phyloP scores from a whole-genome alignment of 2,888 invertebrate genomes.

The Nephrotoma guestfalica region DNA sequence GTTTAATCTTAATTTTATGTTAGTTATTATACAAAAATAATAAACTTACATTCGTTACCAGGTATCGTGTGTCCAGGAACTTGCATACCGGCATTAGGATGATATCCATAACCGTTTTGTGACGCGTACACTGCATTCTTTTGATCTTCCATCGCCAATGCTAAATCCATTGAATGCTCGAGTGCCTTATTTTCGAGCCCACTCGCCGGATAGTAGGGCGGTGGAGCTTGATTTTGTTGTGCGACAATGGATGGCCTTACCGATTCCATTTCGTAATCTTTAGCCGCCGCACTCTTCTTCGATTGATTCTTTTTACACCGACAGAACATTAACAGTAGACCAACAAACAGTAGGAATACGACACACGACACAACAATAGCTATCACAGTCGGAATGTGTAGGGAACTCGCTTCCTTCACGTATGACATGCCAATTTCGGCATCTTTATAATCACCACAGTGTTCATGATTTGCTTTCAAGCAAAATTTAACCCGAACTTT shows the following conservation, averaged over 20 bases:
- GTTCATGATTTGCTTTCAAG: slow-evolving; percentile 61
- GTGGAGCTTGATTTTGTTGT: slow-evolving; percentile 76
- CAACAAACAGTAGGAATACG: slow-evolving; percentile 63
- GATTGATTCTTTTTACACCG: slow-evolving; percentile 68
- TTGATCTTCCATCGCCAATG: slow-evolving; percentile 68
- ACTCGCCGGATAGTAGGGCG: slow-evolving; percentile 76
- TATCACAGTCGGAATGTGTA: slow-evolving; percentile 64
- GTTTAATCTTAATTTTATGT: background rate
- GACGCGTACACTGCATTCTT: slow-evolving; percentile 72
- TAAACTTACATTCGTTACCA: slow-evolving; percentile 61
- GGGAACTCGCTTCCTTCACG: slow-evolving; percentile 60
- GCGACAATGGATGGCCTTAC: slow-evolving; percentile 72
- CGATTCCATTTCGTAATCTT: slow-evolving; percentile 85
- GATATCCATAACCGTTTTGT: slow-evolving; percentile 76
- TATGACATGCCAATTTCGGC: slow-evolving; percentile 73
- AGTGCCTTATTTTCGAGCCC: slow-evolving; percentile 85
- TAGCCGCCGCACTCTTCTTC: slow-evolving; percentile 65
- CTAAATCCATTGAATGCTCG: slow-evolving; percentile 77
- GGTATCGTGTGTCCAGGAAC: slow-evolving; percentile 52
- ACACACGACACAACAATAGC: slow-evolving; percentile 66
- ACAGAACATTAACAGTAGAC: slow-evolving; percentile 67
- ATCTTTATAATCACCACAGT: slow-evolving; percentile 70
- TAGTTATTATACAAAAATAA: background rate
- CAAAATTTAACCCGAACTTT: slow-evolving; percentile 69
- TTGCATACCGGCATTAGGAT: slow-evolving; percentile 54